These are phyloP conservation scores for Erpornis zantholeuca DNA, from an alignment of 2,113 vertebrate species.

Conservation along the genomic window DNA sequence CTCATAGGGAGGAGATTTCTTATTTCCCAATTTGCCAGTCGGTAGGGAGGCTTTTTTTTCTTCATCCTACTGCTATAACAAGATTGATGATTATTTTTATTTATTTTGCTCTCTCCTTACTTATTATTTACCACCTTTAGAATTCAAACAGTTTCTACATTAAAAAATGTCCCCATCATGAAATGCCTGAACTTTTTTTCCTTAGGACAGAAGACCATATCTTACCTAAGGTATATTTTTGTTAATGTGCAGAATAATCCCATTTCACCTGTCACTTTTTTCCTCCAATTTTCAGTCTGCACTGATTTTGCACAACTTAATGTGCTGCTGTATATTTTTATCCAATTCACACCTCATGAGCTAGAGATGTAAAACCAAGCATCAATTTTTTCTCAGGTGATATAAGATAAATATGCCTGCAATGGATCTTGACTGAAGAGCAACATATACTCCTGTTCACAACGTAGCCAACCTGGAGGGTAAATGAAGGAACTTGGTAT, in stretches of 20 bases:
- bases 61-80: not conserved
- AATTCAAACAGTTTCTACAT: not conserved
- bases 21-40: not conserved
- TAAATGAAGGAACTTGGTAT: not conserved
- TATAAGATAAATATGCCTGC: not conserved
- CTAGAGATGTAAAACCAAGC: not conserved
- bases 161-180: not conserved
- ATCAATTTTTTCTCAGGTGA: not conserved
- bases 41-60: not conserved
- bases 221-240: not conserved
- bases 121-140: not conserved
- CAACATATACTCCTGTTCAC: not conserved
- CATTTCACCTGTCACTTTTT: not conserved
- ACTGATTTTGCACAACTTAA: not conserved
- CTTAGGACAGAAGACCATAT: not conserved
- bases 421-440: not conserved
- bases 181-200: not conserved
- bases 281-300: not conserved
- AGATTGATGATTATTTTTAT: not conserved
- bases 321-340: not conserved
- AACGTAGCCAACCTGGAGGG: not conserved
- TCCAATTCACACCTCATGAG: not conserved
- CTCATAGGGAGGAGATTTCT: not conserved
- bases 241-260: not conserved
- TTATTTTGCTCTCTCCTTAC: not conserved